Evolutionary conservation across 2,113 vertebrate species (phyloP).

Genomic region (Sander vitreus): DNA sequence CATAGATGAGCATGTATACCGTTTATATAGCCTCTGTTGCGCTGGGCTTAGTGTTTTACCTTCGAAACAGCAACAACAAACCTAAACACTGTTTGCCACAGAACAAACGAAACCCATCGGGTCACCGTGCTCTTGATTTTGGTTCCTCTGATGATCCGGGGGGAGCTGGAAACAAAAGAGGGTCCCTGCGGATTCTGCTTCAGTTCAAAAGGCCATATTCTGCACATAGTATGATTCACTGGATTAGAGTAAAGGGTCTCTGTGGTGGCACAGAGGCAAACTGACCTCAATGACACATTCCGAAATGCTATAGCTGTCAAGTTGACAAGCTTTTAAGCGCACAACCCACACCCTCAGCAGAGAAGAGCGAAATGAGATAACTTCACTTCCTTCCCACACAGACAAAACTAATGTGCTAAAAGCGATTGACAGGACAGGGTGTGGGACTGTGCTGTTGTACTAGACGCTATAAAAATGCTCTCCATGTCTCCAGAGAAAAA

Average conservation of each 20-base stretch:
- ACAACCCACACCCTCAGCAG: conserved; percentile 26
- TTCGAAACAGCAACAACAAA: conserved; percentile 1
- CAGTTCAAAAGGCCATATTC: conserved; percentile 57
- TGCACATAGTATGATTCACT: conserved; percentile 19
- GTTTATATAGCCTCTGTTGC: not conserved
- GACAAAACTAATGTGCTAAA: conserved; percentile 53
- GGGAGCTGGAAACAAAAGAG: conserved; percentile 36
- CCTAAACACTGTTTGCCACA: conserved; percentile 2
- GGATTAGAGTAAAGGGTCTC: conserved; percentile 12
- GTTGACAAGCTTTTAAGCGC: conserved; percentile 24
- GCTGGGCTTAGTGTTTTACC: not conserved
- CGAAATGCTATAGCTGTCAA: conserved; percentile 20
- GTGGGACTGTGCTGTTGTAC: conserved; percentile 37
- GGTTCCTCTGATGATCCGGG: conserved; percentile 33
- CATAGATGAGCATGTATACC: not conserved
- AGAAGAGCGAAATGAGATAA: conserved; percentile 58
- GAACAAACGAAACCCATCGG: conserved; percentile 35
- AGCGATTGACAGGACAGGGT: conserved; percentile 58
- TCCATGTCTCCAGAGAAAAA: conserved; percentile 24
- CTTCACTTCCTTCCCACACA: conserved; percentile 62
- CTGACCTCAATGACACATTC: conserved; percentile 26
- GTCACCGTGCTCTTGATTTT: conserved; percentile 42
- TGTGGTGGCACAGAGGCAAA: conserved; percentile 19
- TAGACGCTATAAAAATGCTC: conserved; percentile 25
- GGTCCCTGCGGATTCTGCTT: conserved; percentile 36